Evolutionary conservation across 2,888 invertebrate species (phyloP).

Genomic region (Acanthococcus lagerstroemiae): DNA sequence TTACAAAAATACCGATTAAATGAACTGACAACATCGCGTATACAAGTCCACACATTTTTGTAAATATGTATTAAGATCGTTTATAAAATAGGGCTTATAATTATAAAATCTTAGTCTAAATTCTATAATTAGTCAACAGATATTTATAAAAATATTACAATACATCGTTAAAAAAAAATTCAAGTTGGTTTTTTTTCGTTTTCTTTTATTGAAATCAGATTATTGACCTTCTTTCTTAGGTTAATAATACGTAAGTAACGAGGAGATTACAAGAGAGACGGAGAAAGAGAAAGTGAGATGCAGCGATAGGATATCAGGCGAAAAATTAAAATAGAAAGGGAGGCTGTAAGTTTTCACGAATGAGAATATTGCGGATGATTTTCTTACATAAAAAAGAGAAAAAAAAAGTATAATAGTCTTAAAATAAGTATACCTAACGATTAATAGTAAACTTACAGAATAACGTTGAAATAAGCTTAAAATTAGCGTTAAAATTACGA

Average conservation of each 20-base stretch:
- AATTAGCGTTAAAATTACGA: neutral
- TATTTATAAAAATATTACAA: slow-evolving; percentile 15
- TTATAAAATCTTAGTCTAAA: neutral
- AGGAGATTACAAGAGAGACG: neutral
- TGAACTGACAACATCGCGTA: neutral
- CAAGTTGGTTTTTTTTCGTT: neutral
- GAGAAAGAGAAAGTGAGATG: neutral
- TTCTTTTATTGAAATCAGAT: neutral
- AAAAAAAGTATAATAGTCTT: neutral
- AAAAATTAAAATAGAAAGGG: neutral
- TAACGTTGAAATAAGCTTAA: neutral
- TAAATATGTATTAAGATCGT: slow-evolving; percentile 15
- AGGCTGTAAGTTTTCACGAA: neutral
- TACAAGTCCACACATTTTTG: neutral
- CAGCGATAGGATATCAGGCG: too few relatives aligned
- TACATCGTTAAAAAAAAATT: neutral
- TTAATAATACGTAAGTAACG: neutral
- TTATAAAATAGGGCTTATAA: neutral
- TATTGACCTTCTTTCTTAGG: neutral
- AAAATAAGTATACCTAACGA: neutral
- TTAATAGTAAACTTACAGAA: neutral
- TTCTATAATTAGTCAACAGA: slow-evolving; percentile 27
- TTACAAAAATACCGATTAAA: slow-evolving; percentile 22
- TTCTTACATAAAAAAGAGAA: neutral
- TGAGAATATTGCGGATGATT: neutral